Conservation (phyloP, 2,888 invertebrate species). For the Panorpa germanica region DNA sequence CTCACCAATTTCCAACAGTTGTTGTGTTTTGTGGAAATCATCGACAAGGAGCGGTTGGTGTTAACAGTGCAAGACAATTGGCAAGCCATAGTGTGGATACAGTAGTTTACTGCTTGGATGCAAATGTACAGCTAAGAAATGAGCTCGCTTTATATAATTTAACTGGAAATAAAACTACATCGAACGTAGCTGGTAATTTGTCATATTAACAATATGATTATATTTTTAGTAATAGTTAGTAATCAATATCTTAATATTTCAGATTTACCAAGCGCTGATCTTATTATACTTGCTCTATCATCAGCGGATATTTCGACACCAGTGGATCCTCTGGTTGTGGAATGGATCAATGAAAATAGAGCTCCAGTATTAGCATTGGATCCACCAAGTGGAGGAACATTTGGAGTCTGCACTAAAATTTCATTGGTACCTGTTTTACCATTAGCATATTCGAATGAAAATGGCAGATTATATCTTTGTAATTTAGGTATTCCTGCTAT, state of each 20-base stretch:
- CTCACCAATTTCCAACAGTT: conserved; percentile 73
- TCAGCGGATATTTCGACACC: conserved; percentile 24
- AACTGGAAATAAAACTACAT: conserved; percentile 37
- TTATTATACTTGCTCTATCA: conserved; percentile 23
- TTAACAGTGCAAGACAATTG: conserved; percentile 61
- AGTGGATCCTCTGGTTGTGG: too few relatives aligned
- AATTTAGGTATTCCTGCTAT: conserved; percentile 66
- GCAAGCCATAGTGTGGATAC: conserved; percentile 65
- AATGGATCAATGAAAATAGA: conserved; percentile 48
- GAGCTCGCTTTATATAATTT: conserved; percentile 48
- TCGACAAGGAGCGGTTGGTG: conserved; percentile 39
- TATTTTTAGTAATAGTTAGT: conserved; percentile 5
- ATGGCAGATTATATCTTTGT: conserved; percentile 65
- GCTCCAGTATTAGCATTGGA: conserved; percentile 60
- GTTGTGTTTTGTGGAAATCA: conserved; percentile 47
- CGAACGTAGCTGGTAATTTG: conserved; percentile 24
- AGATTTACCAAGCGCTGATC: conserved; percentile 25
- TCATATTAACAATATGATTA: too few relatives aligned
- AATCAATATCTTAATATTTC: conserved; percentile 9
- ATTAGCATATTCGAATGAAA: conserved; percentile 35
- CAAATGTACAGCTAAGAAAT: conserved; percentile 26
- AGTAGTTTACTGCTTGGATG: conserved; percentile 31
- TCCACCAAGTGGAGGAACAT: conserved; percentile 48
- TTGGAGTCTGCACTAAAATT: conserved; percentile 39
- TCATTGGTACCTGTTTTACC: conserved; percentile 54